Conservation (phyloP, 2,113 vertebrate species). For the Protomyctophum bolini region DNA sequence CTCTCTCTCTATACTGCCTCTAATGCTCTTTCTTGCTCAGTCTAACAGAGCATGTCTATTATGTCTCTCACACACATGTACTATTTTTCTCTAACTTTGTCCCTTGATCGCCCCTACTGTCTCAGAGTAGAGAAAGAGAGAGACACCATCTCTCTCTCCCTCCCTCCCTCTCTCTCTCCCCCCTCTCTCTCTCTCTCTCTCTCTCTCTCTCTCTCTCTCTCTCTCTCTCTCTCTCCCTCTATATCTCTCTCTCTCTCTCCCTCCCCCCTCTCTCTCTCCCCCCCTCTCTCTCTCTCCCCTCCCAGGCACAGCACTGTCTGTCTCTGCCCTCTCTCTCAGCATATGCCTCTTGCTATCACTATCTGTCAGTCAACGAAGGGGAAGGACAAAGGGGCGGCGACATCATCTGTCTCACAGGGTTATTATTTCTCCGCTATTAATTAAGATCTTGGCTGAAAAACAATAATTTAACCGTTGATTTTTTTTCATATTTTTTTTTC, state of each 20-base stretch:
- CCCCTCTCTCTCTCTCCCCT: conserved; percentile 44
- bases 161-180: conserved; percentile 3
- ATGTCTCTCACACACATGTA: too few relatives aligned
- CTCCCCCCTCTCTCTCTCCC: conserved; percentile 3
- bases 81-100: too few relatives aligned
- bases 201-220: conserved; percentile 14
- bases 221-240: conserved; percentile 49
- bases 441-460: conserved; percentile 67
- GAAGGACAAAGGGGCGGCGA: conserved; percentile 50
- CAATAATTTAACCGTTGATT: conserved; percentile 50
- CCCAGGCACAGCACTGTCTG: conserved; percentile 51
- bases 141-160: conserved; percentile 1
- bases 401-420: conserved; percentile 51
- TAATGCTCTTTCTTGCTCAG: too few relatives aligned
- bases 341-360: conserved; percentile 59
- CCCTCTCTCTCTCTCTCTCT: conserved; percentile 1
- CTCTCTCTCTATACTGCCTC: background rate
- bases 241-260: too few relatives aligned
- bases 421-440: conserved; percentile 55
- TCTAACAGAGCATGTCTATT: too few relatives aligned
- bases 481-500: conserved; percentile 31
- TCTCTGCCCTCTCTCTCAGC: conserved; percentile 47
- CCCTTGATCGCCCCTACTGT: too few relatives aligned
- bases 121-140: too few relatives aligned
- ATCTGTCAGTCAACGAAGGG: conserved; percentile 56